Percentiles rank a stretch among this genome's conserved stretches.
phyloP scores from a whole-genome alignment of 2,888 invertebrate genomes.

The Eilema depressum region DNA sequence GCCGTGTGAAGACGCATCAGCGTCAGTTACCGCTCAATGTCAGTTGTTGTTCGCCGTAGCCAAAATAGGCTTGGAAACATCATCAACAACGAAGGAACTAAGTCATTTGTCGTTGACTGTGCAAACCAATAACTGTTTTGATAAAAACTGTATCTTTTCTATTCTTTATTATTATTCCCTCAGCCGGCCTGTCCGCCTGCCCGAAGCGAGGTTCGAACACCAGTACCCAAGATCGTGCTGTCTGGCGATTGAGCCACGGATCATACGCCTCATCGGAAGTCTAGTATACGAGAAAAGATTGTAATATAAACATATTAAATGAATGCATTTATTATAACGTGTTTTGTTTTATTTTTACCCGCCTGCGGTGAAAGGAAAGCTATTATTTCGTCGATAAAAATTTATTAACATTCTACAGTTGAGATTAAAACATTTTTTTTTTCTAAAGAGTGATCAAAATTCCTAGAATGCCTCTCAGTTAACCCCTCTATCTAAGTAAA shows the following conservation, averaged over 20 bases:
- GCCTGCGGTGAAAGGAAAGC: background rate
- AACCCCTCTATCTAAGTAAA: no score
- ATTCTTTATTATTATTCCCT: background rate
- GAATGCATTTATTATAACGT: background rate
- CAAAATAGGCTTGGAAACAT: no score
- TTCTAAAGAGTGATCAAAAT: no score
- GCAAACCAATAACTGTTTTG: no score
- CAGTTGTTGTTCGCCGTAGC: no score
- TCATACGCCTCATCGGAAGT: background rate
- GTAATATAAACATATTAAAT: background rate
- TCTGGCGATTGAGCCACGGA: slow-evolving; percentile 56
- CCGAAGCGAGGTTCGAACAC: slow-evolving; percentile 52
- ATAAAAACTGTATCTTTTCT: background rate
- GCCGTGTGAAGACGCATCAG: no score
- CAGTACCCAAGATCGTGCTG: slow-evolving; percentile 71
- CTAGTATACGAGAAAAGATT: slow-evolving; percentile 7
- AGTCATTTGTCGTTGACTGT: no score
- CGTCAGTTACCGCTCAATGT: no score
- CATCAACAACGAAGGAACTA: no score
- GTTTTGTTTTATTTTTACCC: background rate
- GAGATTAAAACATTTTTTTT: background rate
- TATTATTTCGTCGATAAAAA: background rate
- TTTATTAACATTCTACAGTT: background rate
- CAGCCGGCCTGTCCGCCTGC: slow-evolving; percentile 18
- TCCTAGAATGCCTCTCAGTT: no score